Evolutionary conservation across 2,113 vertebrate genomes (phyloP), one percentile per base, ranked within the genome.

Genomic region (Neogobius melanostomus): DNA sequence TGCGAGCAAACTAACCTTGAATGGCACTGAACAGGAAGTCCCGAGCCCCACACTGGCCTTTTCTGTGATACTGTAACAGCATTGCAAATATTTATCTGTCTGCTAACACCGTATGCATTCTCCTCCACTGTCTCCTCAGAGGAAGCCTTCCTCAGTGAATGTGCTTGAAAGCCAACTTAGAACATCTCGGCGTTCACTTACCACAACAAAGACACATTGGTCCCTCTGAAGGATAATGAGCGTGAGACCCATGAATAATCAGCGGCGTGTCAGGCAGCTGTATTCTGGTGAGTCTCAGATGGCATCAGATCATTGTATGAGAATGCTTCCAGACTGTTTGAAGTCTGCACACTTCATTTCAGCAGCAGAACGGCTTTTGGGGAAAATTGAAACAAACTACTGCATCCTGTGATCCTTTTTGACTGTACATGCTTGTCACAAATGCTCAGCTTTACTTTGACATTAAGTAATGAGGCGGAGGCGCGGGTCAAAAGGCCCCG

Each of bases 401-500:
- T 83, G 82, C 83, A 82, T 64, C 68, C 73, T 82, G 72, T 83
- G 83, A 88, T 89, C 92, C 92, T 90, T 90, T 88, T 63, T 62
- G 75, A 67, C 66, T 76, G 89, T 90, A 93, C 93, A 92, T 87
- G 91, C 90, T 93, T 95, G 95, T 96, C 94, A 95, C 91, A 96
- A 95, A 93, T 91, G 91, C 94, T 97, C 94, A 95, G 95, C 92
- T 94, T 92, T 93, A 93, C 90, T 94, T 92, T 91, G 92, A 93
- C 93, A 92, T 92, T 91, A 90, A 93, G 95, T 96, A 95, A 95
- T 93, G 92, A 97, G 91, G 93, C 90, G 90, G 93, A 93, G 93
- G 93, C 93, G 92, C 92, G 94, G 95, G 96, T 97, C 95, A 96
- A 96, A 63, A 96, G 95, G 94, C 92, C 94, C 91, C 91, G 93